phyloP scores from a whole-genome alignment of 2,797 vertebrate species.

The Fistularia tabacaria region DNA sequence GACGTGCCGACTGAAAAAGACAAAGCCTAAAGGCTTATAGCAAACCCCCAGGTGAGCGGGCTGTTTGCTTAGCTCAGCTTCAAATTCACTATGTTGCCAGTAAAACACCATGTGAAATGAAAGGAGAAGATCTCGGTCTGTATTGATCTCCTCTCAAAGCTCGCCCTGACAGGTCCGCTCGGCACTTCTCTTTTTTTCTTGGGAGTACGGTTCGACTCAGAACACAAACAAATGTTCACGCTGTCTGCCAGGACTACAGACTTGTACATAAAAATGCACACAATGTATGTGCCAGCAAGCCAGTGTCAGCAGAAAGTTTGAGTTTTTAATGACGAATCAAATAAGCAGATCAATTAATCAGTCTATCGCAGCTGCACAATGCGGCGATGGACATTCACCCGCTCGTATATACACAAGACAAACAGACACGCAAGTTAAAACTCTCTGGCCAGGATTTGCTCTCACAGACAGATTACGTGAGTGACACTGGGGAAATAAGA shows the following conservation, averaged over 20 bases:
- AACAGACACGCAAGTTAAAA: constrained; percentile 46
- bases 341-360: constrained; percentile 1
- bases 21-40: constrained; percentile 60
- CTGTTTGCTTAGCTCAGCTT: constrained; percentile 58
- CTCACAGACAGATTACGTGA: constrained; percentile 72
- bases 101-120: constrained; percentile 61
- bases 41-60: constrained; percentile 58
- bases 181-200: constrained; percentile 43
- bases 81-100: constrained; percentile 54
- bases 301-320: neutral
- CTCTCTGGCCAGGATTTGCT: constrained; percentile 50
- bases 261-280: constrained; percentile 8
- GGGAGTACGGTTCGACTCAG: constrained; percentile 26
- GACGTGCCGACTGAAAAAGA: constrained; percentile 49
- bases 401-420: constrained; percentile 32
- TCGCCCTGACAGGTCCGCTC: constrained; percentile 27
- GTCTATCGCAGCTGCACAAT: neutral
- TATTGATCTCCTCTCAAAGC: constrained; percentile 58
- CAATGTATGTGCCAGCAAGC: constrained; percentile 4
- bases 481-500: constrained; percentile 81
- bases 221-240: constrained; percentile 32
- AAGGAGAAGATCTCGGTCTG: constrained; percentile 34
- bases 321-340: too few species aligned
- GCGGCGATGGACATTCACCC: constrained; percentile 4
- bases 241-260: constrained; percentile 14